Evolutionary conservation across 1,140 invertebrate species (phyloP).

Genomic region (Ericerus pela): DNA sequence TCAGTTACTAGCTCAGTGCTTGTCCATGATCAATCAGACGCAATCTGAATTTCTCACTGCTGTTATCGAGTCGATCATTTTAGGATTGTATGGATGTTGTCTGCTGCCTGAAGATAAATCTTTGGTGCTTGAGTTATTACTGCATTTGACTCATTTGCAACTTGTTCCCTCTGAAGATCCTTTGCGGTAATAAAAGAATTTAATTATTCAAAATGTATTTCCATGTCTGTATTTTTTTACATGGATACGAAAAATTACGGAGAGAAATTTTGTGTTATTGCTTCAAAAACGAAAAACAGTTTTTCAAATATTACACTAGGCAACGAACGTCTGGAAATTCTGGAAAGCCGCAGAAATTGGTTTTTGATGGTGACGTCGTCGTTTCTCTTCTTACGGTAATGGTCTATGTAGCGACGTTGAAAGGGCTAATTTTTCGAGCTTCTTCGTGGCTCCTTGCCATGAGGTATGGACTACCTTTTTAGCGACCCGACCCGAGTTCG

Average conservation of each 20-base stretch:
- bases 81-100: constrained; percentile 70
- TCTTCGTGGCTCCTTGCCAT: too few species aligned
- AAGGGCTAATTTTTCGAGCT: too few species aligned
- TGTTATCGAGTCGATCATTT: constrained; percentile 53
- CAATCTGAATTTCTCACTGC: constrained; percentile 45
- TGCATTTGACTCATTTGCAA: constrained; percentile 70
- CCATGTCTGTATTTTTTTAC: neutral
- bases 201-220: neutral
- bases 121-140: constrained; percentile 56
- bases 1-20: constrained; percentile 58
- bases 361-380: too few species aligned
- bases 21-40: constrained; percentile 58
- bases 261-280: too few species aligned
- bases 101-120: constrained; percentile 67
- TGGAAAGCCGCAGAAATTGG: too few species aligned
- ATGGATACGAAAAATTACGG: neutral
- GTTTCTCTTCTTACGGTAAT: too few species aligned
- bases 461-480: too few species aligned
- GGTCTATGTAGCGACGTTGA: too few species aligned
- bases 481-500: too few species aligned
- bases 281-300: too few species aligned
- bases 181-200: constrained; percentile 37
- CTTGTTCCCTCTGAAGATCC: constrained; percentile 68
- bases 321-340: too few species aligned
- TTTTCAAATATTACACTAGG: too few species aligned